Evolutionary conservation across 2,888 invertebrate genomes (phyloP).

Genomic region (Tetranychus truncatus): DNA sequence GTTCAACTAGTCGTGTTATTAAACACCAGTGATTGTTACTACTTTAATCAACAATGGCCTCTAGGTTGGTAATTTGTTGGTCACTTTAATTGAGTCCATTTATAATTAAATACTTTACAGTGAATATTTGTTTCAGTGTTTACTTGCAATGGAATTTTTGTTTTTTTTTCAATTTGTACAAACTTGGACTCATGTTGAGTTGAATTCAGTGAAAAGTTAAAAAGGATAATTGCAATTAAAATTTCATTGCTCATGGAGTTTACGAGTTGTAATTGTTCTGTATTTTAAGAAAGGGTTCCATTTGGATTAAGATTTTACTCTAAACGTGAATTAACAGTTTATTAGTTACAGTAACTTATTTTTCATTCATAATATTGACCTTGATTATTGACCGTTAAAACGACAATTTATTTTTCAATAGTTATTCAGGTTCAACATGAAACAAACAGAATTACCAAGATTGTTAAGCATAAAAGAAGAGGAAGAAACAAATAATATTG

Average conservation of each 20-base stretch:
- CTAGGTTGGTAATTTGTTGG: not conserved
- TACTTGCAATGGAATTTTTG: not conserved
- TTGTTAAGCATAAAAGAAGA: not conserved
- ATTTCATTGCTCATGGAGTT: too few species aligned
- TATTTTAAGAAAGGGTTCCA: too few species aligned
- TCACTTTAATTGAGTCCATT: not conserved
- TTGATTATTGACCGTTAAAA: not conserved
- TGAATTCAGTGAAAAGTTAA: too few species aligned
- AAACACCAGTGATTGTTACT: not conserved
- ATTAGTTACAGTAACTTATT: too few species aligned
- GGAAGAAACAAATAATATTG: not conserved
- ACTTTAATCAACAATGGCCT: not conserved
- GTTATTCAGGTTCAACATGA: not conserved
- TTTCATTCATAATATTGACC: not conserved
- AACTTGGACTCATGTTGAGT: too few species aligned
- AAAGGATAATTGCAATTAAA: too few species aligned
- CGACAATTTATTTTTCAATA: not conserved
- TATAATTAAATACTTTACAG: not conserved
- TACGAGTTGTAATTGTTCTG: too few species aligned
- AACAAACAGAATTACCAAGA: not conserved
- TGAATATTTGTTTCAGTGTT: not conserved
- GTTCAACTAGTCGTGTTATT: not conserved
- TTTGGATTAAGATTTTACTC: too few species aligned
- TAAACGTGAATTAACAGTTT: too few species aligned
- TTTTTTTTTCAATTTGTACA: too few species aligned